Evolutionary conservation across 2,888 invertebrate species (phyloP).

Genomic region (Bellardia pandia): DNA sequence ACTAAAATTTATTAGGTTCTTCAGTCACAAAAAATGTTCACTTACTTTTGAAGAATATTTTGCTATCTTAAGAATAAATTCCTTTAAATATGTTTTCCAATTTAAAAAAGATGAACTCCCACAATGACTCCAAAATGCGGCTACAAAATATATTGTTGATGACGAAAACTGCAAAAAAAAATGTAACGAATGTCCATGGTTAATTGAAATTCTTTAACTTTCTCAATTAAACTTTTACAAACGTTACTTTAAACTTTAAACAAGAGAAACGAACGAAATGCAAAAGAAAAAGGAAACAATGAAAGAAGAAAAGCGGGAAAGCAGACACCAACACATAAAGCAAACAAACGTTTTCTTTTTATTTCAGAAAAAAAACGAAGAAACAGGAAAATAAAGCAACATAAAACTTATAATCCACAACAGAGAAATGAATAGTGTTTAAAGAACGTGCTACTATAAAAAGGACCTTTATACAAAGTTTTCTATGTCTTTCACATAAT

Average conservation of each 20-base stretch:
- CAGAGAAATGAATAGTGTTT: conserved; percentile 20
- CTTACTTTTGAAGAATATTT: too few relatives aligned
- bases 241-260: conserved; percentile 75
- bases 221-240: conserved; percentile 84
- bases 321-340: conserved; percentile 27
- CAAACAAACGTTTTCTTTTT: conserved; percentile 18
- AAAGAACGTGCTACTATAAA: conserved; percentile 37
- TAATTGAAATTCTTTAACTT: conserved; percentile 84
- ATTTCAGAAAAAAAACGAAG: neutral
- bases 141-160: conserved; percentile 45
- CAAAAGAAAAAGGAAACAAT: conserved; percentile 41
- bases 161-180: conserved; percentile 27
- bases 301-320: conserved; percentile 18
- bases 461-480: conserved; percentile 25
- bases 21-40: neutral
- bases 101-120: conserved; percentile 17
- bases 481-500: conserved; percentile 1
- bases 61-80: conserved; percentile 24
- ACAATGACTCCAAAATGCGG: neutral
- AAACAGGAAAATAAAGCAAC: conserved; percentile 18
- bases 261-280: conserved; percentile 22
- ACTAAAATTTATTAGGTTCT: neutral
- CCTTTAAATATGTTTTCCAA: neutral
- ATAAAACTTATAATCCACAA: conserved; percentile 28
- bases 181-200: conserved; percentile 82